Base-by-base conservation (phyloP, 2,797 vertebrate species). In the Melanotaenia trifasciata region DNA sequence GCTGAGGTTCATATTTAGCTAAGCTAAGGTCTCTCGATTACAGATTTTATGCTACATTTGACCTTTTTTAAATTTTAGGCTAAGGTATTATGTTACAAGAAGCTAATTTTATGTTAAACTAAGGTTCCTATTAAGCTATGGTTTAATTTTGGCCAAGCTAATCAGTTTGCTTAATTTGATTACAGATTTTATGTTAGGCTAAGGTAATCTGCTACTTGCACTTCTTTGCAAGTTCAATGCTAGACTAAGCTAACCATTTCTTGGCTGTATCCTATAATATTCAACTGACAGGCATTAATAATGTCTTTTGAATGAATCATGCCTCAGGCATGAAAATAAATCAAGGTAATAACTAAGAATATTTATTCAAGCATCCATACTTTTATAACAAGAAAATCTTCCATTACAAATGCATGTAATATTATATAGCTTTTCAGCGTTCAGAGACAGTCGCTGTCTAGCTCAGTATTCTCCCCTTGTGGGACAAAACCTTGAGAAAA, bases 401-500 rank as follows among this genome's bases (percentile, higher is more conserved):
- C n/a, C 38, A 22, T 12, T 16, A 30, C 38, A 14, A 0, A 56
- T 47, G 35, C 26, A 63, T 26, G 72, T 60, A 38, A 69, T 75
- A 64, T 51, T 22, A 73, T 72, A 54, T 28, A 47, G 62, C 58
- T 67, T 64, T 60, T 62, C 13, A 56, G 18, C 75, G 62, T 59
- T 53, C 11, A 33, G 28, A 67, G 56, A 68, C 36, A 75, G 73
- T 71, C 32, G 58, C 74, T 78, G 51, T 76, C 75, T 58, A 57
- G 40, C 54, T 54, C 28, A 54, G 61, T 60, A 69, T 70, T 51
- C 60, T 16, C 76, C 73, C 10, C 70, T 20, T 38, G 71, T 81
- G 77, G 64, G 80, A 82, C 14, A 6, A 78, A 84, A 80, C 71
- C 74, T 70, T 79, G 85, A 89, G 79, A 72, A 67, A 72, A 84